A percentile compares a stretch with the other conserved stretches of the same genome.
phyloP scores from a whole-genome alignment of 2,888 invertebrate genomes.

The Xestobium rufovillosum region DNA sequence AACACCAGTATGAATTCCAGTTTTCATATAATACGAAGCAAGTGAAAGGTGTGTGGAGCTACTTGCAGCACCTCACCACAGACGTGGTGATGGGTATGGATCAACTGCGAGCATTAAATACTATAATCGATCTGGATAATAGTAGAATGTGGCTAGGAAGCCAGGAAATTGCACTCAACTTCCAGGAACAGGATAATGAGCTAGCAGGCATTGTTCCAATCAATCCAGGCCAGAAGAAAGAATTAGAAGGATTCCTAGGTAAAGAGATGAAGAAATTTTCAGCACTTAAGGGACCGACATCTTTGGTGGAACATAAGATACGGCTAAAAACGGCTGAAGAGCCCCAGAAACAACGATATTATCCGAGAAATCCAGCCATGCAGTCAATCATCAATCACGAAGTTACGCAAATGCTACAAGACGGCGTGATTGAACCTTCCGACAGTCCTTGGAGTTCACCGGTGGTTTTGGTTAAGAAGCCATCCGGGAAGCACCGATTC shows the following conservation, averaged over 20 bases:
- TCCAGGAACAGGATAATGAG: no score
- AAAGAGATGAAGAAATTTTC: not conserved
- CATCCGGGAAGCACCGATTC: slow-evolving; percentile 15
- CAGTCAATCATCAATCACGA: not conserved
- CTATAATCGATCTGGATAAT: no score
- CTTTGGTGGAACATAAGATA: not conserved
- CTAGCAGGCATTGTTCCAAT: no score
- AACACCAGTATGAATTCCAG: no score
- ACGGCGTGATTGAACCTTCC: slow-evolving; percentile 7
- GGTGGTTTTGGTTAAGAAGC: slow-evolving; percentile 10
- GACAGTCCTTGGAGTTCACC: slow-evolving; percentile 13
- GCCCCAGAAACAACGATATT: not conserved
- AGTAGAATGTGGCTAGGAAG: no score
- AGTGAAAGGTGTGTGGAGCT: no score
- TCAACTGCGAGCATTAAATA: no score
- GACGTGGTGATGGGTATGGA: no score
- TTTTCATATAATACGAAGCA: no score
- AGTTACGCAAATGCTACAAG: slow-evolving; percentile 1
- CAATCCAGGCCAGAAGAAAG: no score
- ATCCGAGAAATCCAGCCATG: not conserved
- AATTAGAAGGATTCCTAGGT: not conserved
- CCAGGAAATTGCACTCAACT: no score
- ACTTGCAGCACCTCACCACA: no score
- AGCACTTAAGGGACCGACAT: not conserved
- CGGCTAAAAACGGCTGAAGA: not conserved